A percentile compares a stretch with the other conserved stretches of the same genome.
Evolutionary conservation across 2,888 invertebrate species (phyloP).

Genomic region (Trilocha varians): DNA sequence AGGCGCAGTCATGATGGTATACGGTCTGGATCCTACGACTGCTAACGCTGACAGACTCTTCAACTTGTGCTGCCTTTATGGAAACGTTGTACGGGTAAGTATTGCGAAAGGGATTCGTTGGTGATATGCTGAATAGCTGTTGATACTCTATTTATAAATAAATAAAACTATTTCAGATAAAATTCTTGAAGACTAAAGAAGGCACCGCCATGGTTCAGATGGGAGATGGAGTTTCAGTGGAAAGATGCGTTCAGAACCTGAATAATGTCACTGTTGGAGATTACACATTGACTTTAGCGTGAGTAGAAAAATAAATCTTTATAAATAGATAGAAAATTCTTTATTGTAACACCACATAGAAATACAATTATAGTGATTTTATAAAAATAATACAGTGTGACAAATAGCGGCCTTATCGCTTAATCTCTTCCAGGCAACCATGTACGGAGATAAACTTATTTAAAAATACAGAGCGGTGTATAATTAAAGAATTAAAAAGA

Average conservation of each 20-base stretch:
- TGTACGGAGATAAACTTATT: too few species aligned
- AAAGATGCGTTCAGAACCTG: constrained; percentile 94
- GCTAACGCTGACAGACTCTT: constrained; percentile 97
- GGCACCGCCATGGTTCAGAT: constrained; percentile 99
- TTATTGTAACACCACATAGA: too few species aligned
- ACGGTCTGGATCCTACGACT: constrained; percentile 93
- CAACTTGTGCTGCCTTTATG: constrained; percentile 98
- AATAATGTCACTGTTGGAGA: constrained; percentile 93
- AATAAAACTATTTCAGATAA: constrained; percentile 86
- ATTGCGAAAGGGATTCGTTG: too few species aligned
- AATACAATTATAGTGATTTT: too few species aligned
- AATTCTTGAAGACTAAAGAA: constrained; percentile 98
- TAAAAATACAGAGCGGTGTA: too few species aligned
- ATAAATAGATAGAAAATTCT: too few species aligned
- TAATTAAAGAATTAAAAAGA: too few species aligned
- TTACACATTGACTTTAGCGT: constrained; percentile 77
- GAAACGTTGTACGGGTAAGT: constrained; percentile 96
- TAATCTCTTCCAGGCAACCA: too few species aligned
- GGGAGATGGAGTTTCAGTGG: constrained; percentile 95
- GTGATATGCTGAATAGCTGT: neutral
- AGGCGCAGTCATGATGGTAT: constrained; percentile 97
- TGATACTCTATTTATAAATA: too few species aligned
- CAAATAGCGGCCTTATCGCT: too few species aligned
- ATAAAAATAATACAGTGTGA: too few species aligned
- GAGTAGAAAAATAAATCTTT: too few species aligned